A percentile compares a stretch with the other conserved stretches of the same genome.
Conservation (phyloP, 2,888 invertebrate genomes). For the Stenoptilia bipunctidactyla region DNA sequence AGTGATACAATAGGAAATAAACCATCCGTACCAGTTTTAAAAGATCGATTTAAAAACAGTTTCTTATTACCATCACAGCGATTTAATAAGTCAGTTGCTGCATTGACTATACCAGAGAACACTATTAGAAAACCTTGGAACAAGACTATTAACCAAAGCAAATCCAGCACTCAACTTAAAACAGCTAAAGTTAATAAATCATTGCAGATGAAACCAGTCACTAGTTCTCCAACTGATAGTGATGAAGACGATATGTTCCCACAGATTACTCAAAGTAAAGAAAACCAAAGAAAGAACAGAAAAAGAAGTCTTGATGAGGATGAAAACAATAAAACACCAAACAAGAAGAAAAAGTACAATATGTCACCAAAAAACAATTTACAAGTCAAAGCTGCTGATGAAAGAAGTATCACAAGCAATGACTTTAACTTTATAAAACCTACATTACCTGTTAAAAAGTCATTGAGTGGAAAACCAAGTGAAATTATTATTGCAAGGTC, state of each 20-base stretch:
- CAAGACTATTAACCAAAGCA: background rate
- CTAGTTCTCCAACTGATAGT: constrained; percentile 4
- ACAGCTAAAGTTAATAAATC: background rate
- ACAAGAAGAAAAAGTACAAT: constrained; percentile 27
- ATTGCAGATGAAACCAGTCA: background rate
- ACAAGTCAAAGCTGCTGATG: background rate
- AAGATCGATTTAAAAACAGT: constrained; percentile 36
- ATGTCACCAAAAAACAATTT: constrained; percentile 12
- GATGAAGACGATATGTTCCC: constrained; percentile 8
- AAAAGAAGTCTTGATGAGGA: constrained; percentile 24
- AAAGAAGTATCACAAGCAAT: constrained; percentile 14
- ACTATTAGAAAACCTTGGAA: background rate
- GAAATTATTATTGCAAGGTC: constrained; percentile 30
- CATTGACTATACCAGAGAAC: constrained; percentile 24
- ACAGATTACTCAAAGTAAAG: background rate
- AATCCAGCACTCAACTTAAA: too few species aligned
- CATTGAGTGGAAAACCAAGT: constrained; percentile 6
- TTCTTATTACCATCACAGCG: constrained; percentile 40
- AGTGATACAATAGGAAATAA: constrained; percentile 9
- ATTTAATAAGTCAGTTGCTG: constrained; percentile 31
- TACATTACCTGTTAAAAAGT: constrained; percentile 29
- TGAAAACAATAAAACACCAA: constrained; percentile 18
- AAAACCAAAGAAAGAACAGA: too few species aligned
- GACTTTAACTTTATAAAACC: constrained; percentile 43
- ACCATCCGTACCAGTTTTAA: constrained; percentile 19